A percentile compares a stretch with the other conserved stretches of the same genome.
These are phyloP conservation scores for Carapus acus DNA, from an alignment of 2,797 vertebrate species.

Conservation along the genomic window DNA sequence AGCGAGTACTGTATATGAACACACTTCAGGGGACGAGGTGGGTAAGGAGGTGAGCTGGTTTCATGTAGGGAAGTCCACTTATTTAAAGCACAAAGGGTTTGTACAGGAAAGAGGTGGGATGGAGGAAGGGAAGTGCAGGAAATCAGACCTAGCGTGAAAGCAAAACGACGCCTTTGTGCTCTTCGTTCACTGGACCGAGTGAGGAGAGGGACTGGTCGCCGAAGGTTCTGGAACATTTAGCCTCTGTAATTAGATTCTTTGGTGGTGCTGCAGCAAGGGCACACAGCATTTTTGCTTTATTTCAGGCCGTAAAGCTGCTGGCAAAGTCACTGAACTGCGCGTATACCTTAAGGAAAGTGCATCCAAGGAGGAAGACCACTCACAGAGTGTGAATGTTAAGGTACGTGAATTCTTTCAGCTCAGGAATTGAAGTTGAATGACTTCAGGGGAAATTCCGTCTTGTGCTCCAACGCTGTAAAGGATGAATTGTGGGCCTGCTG, in stretches of 20 bases:
- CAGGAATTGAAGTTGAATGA: neutral
- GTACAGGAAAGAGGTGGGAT: slow-evolving; percentile 58
- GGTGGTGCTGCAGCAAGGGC: slow-evolving; percentile 20
- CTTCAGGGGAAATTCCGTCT: slow-evolving; percentile 27
- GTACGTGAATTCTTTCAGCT: slow-evolving; percentile 45
- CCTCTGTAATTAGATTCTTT: neutral
- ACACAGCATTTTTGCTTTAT: slow-evolving; percentile 35
- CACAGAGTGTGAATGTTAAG: slow-evolving; percentile 37
- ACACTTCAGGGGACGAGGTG: neutral
- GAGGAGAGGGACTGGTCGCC: slow-evolving; percentile 4
- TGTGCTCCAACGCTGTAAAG: slow-evolving; percentile 31
- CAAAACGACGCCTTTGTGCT: slow-evolving; percentile 50
- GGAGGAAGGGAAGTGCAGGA: no score
- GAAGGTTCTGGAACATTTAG: slow-evolving; percentile 7
- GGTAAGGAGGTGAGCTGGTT: neutral
- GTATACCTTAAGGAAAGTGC: slow-evolving; percentile 17
- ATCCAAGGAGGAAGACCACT: slow-evolving; percentile 8
- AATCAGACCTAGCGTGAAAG: slow-evolving; percentile 44
- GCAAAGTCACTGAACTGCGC: slow-evolving; percentile 13
- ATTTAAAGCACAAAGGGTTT: slow-evolving; percentile 41
- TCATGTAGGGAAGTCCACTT: slow-evolving; percentile 48
- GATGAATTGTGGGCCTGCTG: slow-evolving; percentile 26
- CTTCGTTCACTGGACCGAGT: slow-evolving; percentile 25
- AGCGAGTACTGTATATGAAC: slow-evolving; percentile 19
- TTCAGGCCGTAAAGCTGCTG: slow-evolving; percentile 34